phyloP scores from a whole-genome alignment of 2,888 invertebrate species.

The Heteropelma amictum region DNA sequence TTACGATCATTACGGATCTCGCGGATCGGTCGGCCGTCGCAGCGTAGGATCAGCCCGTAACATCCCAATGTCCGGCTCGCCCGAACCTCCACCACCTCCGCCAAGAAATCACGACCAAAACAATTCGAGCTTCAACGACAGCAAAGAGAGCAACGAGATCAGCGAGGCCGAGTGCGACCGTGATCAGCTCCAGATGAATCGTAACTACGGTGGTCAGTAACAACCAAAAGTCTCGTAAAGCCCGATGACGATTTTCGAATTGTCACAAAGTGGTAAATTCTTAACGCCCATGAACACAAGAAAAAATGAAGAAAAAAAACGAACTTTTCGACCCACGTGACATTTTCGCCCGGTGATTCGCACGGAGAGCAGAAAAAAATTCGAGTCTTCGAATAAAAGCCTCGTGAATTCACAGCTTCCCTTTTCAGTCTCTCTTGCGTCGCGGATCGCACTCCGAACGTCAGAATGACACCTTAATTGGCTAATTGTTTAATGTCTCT shows the following conservation, averaged over 20 bases:
- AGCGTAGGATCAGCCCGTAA: conserved; percentile 82
- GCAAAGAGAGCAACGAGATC: conserved; percentile 96
- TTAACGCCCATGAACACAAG: too few species aligned
- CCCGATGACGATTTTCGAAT: too few species aligned
- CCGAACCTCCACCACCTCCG: conserved; percentile 85
- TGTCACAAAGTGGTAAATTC: background rate
- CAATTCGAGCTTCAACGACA: conserved; percentile 91
- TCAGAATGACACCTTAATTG: conserved; percentile 32
- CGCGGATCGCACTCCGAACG: too few species aligned
- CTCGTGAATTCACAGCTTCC: conserved; percentile 12
- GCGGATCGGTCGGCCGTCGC: conserved; percentile 86
- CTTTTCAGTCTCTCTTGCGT: background rate
- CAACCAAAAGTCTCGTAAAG: too few species aligned
- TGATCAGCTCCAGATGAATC: conserved; percentile 84
- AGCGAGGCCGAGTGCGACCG: conserved; percentile 96
- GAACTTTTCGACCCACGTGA: too few species aligned
- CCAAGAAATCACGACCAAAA: conserved; percentile 90
- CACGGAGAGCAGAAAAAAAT: too few species aligned
- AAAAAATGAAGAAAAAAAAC: too few species aligned
- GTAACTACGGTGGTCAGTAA: conserved; percentile 91
- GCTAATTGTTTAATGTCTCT: conserved; percentile 27
- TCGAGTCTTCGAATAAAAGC: background rate
- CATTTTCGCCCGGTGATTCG: too few species aligned
- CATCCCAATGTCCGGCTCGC: conserved; percentile 81
- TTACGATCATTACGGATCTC: conserved; percentile 93